phyloP scores from a whole-genome alignment of 2,797 vertebrate species.

The Sylvia borin region DNA sequence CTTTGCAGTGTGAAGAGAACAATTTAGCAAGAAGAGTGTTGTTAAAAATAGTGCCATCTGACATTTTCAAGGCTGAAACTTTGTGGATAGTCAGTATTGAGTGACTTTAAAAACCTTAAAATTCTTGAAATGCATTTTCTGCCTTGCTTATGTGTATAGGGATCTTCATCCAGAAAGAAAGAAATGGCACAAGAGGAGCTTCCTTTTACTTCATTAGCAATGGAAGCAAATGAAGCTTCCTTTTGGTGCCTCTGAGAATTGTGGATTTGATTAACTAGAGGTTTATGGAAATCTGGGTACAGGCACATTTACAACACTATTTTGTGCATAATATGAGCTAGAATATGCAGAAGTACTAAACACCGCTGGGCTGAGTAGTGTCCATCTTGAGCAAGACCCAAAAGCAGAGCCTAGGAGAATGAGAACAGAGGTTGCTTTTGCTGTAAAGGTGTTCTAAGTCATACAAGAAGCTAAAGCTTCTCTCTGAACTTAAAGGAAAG shows the following conservation, averaged over 20 bases:
- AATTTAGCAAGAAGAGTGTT: background rate
- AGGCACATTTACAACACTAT: background rate
- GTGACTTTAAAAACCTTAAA: background rate
- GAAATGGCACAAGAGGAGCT: background rate
- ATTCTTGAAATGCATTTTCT: background rate
- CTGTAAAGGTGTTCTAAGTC: background rate
- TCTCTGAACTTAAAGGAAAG: background rate
- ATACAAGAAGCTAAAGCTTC: background rate
- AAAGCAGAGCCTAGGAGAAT: background rate
- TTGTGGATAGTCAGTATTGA: background rate
- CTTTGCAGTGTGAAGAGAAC: background rate
- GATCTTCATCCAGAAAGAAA: background rate
- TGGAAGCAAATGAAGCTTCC: background rate
- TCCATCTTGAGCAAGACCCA: background rate
- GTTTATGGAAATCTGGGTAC: background rate
- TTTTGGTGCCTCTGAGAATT: background rate
- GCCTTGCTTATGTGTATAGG: background rate
- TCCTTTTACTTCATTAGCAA: background rate
- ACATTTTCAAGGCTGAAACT: background rate
- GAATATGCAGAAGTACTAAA: background rate
- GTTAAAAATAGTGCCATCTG: slow-evolving; percentile 19
- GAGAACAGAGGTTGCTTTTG: background rate
- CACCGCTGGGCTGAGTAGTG: background rate
- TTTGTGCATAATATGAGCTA: background rate
- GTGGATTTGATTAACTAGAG: background rate